These are phyloP conservation scores for Lamellibrachia columna DNA, from an alignment of 2,888 invertebrate species.

Conservation along the genomic window DNA sequence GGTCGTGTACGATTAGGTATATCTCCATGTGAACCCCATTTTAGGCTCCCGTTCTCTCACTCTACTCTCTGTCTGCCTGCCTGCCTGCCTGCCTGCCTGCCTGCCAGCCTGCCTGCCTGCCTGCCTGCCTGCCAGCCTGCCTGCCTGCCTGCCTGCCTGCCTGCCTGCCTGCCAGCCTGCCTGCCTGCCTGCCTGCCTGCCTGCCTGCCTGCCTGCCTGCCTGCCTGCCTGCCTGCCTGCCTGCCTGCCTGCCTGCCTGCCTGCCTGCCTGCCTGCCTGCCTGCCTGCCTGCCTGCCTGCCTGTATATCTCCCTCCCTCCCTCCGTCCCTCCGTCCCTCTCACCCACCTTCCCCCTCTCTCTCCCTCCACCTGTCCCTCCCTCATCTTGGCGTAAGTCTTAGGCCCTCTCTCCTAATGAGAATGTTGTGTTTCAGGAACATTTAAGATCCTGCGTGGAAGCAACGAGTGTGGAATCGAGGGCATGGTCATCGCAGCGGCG, in stretches of 20 bases:
- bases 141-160: background rate
- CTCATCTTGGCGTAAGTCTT: background rate
- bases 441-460: slow-evolving; percentile 87
- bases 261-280: too few relatives aligned
- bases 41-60: background rate
- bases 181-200: background rate
- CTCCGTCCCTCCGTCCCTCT: background rate
- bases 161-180: background rate
- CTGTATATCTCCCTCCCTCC: background rate
- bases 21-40: background rate
- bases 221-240: background rate
- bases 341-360: background rate
- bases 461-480: slow-evolving; percentile 71
- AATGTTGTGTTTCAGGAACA: slow-evolving; percentile 71
- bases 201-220: background rate
- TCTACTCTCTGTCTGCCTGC: background rate
- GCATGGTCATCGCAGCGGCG: slow-evolving; percentile 59
- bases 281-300: background rate
- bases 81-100: background rate
- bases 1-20: background rate
- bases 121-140: background rate
- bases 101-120: background rate
- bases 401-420: background rate
- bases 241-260: background rate
- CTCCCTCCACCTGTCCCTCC: background rate